phyloP scores from a whole-genome alignment of 2,888 invertebrate genomes.

The Pachymerium ferrugineum region DNA sequence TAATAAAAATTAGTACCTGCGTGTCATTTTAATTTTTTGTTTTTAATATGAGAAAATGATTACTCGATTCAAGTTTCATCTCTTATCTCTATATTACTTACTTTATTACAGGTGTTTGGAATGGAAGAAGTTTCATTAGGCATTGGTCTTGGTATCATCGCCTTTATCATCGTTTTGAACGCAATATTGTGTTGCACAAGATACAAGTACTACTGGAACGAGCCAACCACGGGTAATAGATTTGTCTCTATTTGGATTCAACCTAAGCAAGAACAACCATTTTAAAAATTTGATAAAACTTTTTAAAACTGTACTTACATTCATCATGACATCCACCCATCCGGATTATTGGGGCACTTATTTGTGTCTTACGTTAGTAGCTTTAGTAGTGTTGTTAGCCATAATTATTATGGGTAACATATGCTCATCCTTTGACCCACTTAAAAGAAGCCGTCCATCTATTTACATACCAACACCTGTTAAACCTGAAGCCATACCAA shows the following conservation, averaged over 20 bases:
- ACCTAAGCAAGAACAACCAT: constrained; percentile 35
- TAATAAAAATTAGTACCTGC: no score
- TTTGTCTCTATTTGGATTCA: constrained; percentile 38
- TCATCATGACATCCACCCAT: constrained; percentile 27
- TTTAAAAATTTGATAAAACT: constrained; percentile 14
- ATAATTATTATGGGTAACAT: constrained; percentile 33
- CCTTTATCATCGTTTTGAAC: constrained; percentile 67
- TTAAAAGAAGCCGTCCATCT: background rate
- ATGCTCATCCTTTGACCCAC: background rate
- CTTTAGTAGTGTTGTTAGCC: constrained; percentile 34
- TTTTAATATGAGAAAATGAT: no score
- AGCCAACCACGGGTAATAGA: constrained; percentile 47
- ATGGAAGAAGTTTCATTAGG: constrained; percentile 37
- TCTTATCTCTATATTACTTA: background rate
- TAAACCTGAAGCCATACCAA: constrained; percentile 1
- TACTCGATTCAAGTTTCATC: no score
- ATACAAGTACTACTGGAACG: constrained; percentile 73
- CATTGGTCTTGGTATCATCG: constrained; percentile 51
- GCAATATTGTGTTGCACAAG: constrained; percentile 72
- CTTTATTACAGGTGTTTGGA: background rate
- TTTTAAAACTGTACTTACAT: background rate
- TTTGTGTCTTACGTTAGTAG: constrained; percentile 33
- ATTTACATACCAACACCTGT: background rate
- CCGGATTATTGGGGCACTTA: constrained; percentile 35
- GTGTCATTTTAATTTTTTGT: no score